Evolutionary conservation across 2,888 invertebrate genomes (phyloP).

Genomic region (Perizoma flavofasciatum): DNA sequence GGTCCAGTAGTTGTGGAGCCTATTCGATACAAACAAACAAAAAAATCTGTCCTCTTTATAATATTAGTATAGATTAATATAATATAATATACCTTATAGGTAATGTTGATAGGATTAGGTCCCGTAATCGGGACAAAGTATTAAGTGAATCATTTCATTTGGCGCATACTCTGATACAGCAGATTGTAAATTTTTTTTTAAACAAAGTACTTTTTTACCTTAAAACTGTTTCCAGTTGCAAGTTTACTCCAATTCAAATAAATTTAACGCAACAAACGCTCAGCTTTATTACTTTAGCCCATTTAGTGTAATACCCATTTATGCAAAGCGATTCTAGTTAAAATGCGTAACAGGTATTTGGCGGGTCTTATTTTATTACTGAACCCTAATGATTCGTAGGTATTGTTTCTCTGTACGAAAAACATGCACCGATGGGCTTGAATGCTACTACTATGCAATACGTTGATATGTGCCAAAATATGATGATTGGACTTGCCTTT

Average conservation of each 20-base stretch:
- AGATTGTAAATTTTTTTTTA: conserved; percentile 10
- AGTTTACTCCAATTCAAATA: conserved; percentile 24
- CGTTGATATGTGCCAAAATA: no score
- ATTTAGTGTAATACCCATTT: conserved; percentile 38
- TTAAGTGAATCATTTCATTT: no score
- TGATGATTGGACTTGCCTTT: no score
- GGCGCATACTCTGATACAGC: no score
- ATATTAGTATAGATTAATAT: no score
- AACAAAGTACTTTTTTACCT: conserved; percentile 15
- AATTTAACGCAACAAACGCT: conserved; percentile 26
- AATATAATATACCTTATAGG: no score
- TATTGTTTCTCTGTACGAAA: background rate
- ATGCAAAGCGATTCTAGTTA: conserved; percentile 40
- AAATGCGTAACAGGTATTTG: conserved; percentile 42
- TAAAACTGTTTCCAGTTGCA: conserved; percentile 5
- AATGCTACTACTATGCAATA: no score
- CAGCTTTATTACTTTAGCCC: conserved; percentile 35
- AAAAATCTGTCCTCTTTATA: no score
- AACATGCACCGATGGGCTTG: background rate
- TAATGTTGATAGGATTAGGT: no score
- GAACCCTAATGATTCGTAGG: conserved; percentile 4
- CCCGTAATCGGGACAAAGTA: no score
- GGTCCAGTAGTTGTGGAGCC: no score
- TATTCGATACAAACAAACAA: no score
- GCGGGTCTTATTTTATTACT: conserved; percentile 37